Conservation (phyloP, 1,140 invertebrate species). For the Cotesia vestalis region DNA sequence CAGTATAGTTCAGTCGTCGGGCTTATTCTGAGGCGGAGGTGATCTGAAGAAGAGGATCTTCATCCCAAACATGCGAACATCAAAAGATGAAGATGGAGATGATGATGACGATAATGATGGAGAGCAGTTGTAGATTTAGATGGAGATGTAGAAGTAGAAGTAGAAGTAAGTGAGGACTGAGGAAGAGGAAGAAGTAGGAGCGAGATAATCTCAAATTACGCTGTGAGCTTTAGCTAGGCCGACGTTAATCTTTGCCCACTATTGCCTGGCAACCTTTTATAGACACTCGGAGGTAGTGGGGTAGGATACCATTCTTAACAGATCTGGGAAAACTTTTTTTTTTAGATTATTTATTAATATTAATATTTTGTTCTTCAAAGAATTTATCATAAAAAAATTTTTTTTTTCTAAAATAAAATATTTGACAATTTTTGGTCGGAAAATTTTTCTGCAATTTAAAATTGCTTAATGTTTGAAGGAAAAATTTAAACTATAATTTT, state of each 20-base stretch:
- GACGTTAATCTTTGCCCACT: slow-evolving; percentile 42
- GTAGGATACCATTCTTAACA: slow-evolving; percentile 38
- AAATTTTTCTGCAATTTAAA: too few relatives aligned
- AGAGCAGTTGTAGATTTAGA: slow-evolving; percentile 16
- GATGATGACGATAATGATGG: slow-evolving; percentile 17
- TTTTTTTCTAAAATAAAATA: too few relatives aligned
- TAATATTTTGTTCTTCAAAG: too few relatives aligned
- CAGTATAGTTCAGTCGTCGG: too few relatives aligned
- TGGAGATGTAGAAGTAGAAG: slow-evolving; percentile 11
- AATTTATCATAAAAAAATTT: too few relatives aligned
- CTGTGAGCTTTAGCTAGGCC: slow-evolving; percentile 38
- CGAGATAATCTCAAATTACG: slow-evolving; percentile 53
- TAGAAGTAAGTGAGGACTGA: slow-evolving; percentile 16
- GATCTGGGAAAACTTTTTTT: slow-evolving; percentile 38
- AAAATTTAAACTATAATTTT: too few relatives aligned
- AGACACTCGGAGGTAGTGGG: slow-evolving; percentile 44
- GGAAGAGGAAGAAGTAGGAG: slow-evolving; percentile 27
- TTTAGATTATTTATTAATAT: slow-evolving; percentile 18
- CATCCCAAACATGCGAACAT: too few relatives aligned
- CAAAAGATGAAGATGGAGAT: background rate
- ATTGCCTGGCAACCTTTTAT: slow-evolving; percentile 49
- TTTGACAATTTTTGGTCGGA: too few relatives aligned
- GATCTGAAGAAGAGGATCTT: background rate
- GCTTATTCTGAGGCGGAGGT: background rate
- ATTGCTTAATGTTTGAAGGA: too few relatives aligned